Conservation (phyloP, 1,140 invertebrate genomes). For the Drosophila virilis region DNA sequence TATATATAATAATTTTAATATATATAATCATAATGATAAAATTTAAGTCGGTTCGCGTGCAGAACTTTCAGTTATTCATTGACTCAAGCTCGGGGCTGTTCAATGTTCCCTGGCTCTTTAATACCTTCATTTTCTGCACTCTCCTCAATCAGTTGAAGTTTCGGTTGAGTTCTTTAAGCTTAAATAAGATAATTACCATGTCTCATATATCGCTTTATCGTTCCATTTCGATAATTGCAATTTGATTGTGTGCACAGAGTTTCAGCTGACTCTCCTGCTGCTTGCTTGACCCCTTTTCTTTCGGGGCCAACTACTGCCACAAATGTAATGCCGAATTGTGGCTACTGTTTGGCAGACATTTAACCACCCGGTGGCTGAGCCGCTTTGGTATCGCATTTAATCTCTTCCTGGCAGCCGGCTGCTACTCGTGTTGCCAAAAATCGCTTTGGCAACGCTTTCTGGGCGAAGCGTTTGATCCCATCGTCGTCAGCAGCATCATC, state of each 20-base stretch:
- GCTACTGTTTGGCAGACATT: constrained; percentile 64
- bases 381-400: constrained; percentile 64
- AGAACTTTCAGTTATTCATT: neutral
- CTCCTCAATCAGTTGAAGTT: neutral
- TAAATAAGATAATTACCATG: constrained; percentile 41
- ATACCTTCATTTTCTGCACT: neutral
- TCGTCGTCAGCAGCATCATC: constrained; percentile 28
- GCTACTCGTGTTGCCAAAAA: constrained; percentile 75
- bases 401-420: constrained; percentile 26
- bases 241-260: constrained; percentile 35
- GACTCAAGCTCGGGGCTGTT: neutral
- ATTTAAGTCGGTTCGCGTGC: neutral
- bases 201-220: constrained; percentile 27
- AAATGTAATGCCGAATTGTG: constrained; percentile 74
- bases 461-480: constrained; percentile 37
- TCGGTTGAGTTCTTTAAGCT: neutral
- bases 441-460: constrained; percentile 69
- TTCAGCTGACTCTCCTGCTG: neutral
- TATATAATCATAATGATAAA: too few relatives aligned
- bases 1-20: too few relatives aligned
- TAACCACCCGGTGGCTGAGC: constrained; percentile 24
- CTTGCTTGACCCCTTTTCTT: constrained; percentile 2
- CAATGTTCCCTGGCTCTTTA: neutral
- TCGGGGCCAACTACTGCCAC: constrained; percentile 34
- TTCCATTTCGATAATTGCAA: constrained; percentile 43